These are phyloP conservation scores for Philotrypesis tridentata DNA, from an alignment of 1,140 invertebrate species.

Conservation along the genomic window DNA sequence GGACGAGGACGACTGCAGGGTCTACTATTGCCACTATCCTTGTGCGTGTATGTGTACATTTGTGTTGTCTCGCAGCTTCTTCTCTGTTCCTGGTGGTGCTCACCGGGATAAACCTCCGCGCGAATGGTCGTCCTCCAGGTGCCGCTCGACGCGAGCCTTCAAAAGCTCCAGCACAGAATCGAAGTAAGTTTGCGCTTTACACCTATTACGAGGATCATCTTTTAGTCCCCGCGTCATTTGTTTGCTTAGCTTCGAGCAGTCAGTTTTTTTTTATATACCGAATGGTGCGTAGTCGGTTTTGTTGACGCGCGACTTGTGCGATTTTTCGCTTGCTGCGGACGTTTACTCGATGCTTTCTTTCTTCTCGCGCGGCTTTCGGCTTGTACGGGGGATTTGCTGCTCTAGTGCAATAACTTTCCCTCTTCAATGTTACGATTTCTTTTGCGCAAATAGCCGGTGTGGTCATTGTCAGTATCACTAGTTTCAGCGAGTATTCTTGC, in stretches of 20 bases:
- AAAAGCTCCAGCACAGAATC: slow-evolving; percentile 16
- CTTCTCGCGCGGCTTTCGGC: too few species aligned
- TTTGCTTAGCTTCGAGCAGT: neutral
- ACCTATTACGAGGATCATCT: too few species aligned
- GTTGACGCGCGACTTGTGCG: neutral
- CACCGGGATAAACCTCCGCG: neutral
- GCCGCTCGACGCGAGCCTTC: slow-evolving; percentile 26
- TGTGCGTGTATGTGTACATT: too few species aligned
- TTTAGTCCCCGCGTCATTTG: neutral
- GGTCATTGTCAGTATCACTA: too few species aligned
- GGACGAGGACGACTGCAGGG: too few species aligned
- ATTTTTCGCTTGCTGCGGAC: neutral
- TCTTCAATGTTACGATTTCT: too few species aligned
- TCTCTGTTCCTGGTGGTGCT: neutral
- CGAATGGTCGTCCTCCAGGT: slow-evolving; percentile 42
- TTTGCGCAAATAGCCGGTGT: too few species aligned
- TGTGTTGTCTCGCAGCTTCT: neutral
- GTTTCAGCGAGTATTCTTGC: too few species aligned
- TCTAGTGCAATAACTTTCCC: too few species aligned
- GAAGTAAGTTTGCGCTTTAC: slow-evolving; percentile 30
- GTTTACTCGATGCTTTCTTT: neutral
- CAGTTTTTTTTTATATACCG: neutral
- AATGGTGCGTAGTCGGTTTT: slow-evolving; percentile 36
- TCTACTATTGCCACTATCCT: too few species aligned
- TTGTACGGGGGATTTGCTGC: too few species aligned